phyloP scores from a whole-genome alignment of 2,797 vertebrate genomes.

The Paguma larvata region DNA sequence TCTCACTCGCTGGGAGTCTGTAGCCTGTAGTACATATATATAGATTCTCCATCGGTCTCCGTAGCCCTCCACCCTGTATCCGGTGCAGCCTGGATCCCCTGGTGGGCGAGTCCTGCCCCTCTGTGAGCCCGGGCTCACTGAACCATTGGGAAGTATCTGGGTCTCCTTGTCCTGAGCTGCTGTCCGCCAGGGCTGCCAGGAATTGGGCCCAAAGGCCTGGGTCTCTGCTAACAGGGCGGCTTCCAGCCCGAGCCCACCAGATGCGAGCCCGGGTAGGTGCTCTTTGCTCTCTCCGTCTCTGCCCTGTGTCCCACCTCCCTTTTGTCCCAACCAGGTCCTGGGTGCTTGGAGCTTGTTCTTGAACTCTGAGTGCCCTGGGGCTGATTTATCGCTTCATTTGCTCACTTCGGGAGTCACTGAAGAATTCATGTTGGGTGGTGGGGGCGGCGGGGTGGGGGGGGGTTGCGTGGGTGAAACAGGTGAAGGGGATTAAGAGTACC shows the following conservation, averaged over 20 bases:
- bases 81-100: not conserved
- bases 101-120: not conserved
- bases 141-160: not conserved
- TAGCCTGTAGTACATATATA: not conserved
- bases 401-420: not conserved
- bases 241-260: not conserved
- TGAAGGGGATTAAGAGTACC: not conserved
- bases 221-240: not conserved
- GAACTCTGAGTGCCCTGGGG: not conserved
- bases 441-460: accelerated
- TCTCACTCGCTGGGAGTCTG: not conserved
- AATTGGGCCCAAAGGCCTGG: not conserved
- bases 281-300: not conserved
- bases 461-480: not conserved
- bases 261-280: not conserved
- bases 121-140: not conserved
- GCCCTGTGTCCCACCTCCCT: not conserved
- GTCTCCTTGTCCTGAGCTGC: not conserved
- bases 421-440: not conserved
- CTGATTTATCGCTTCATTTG: not conserved
- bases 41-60: not conserved
- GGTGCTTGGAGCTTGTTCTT: not conserved
- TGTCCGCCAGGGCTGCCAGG: not conserved
- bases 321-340: not conserved
- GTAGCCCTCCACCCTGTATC: too few relatives aligned